Percentiles rank a stretch among this genome's conserved stretches.
phyloP scores from a whole-genome alignment of 2,888 invertebrate species.

The Epirrhoe tristata region DNA sequence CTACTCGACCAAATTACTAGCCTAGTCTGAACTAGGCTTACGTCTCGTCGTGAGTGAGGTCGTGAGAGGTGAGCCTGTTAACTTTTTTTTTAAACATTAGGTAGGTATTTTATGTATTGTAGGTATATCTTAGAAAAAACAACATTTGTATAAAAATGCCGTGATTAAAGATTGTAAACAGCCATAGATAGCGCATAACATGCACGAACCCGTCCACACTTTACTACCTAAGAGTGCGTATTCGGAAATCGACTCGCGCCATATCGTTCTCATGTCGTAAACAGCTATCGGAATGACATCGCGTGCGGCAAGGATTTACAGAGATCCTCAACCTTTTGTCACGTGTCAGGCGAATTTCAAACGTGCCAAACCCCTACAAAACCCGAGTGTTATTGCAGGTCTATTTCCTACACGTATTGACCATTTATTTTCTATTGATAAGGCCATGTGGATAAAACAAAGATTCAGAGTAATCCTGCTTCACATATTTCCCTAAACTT shows the following conservation, averaged over 20 bases:
- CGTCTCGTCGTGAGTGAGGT: no score
- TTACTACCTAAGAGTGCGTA: conserved; percentile 40
- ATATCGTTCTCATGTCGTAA: conserved; percentile 46
- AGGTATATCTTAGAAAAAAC: no score
- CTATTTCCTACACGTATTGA: background rate
- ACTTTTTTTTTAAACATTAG: no score
- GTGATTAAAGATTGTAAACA: conserved; percentile 35
- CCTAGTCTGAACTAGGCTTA: no score
- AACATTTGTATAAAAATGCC: conserved; percentile 20
- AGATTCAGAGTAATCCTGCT: background rate
- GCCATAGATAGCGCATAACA: conserved; percentile 40
- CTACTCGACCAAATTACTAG: no score
- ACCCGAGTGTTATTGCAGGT: background rate
- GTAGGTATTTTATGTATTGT: no score
- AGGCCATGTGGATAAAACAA: background rate
- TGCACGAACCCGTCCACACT: conserved; percentile 33
- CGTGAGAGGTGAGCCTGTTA: no score
- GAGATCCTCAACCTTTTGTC: conserved; percentile 18
- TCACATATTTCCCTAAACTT: no score
- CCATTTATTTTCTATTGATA: background rate
- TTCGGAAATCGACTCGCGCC: conserved; percentile 43
- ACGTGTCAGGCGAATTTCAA: conserved; percentile 1
- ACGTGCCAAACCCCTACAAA: background rate
- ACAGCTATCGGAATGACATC: conserved; percentile 44
- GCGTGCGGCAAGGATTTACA: conserved; percentile 34